Evolutionary conservation across 2,888 invertebrate genomes (phyloP).

Genomic region (Calliopum simillimum): DNA sequence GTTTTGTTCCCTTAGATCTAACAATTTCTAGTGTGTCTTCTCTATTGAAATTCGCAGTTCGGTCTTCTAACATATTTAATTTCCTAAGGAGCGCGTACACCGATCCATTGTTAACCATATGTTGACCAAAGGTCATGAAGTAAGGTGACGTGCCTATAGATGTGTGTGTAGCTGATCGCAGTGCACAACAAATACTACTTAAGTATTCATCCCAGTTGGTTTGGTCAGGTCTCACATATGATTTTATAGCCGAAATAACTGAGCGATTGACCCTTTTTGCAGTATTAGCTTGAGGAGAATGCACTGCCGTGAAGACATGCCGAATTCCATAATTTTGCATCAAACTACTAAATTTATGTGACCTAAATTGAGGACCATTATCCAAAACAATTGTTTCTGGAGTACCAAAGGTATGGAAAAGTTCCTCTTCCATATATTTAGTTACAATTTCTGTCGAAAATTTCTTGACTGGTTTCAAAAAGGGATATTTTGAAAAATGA

Average conservation of each 20-base stretch:
- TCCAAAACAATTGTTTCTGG: conserved; percentile 33
- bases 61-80: not conserved
- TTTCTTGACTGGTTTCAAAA: conserved; percentile 27
- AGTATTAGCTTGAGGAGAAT: too few species aligned
- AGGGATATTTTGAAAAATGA: conserved; percentile 20
- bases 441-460: conserved; percentile 10
- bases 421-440: conserved; percentile 18
- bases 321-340: conserved; percentile 1
- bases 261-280: conserved; percentile 40
- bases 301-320: conserved; percentile 28
- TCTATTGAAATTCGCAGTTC: not conserved
- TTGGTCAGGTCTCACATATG: conserved; percentile 37
- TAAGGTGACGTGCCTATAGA: not conserved
- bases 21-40: not conserved
- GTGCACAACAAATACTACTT: not conserved
- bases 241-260: not conserved
- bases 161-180: not conserved
- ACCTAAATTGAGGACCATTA: conserved; percentile 32
- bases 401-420: conserved; percentile 31
- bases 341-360: conserved; percentile 19
- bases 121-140: not conserved
- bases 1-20: not conserved
- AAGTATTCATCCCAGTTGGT: conserved; percentile 40
- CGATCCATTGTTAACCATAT: not conserved
- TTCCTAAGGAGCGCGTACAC: not conserved